These are phyloP conservation scores for Apeira syringaria DNA, from an alignment of 2,888 invertebrate species.

Conservation along the genomic window DNA sequence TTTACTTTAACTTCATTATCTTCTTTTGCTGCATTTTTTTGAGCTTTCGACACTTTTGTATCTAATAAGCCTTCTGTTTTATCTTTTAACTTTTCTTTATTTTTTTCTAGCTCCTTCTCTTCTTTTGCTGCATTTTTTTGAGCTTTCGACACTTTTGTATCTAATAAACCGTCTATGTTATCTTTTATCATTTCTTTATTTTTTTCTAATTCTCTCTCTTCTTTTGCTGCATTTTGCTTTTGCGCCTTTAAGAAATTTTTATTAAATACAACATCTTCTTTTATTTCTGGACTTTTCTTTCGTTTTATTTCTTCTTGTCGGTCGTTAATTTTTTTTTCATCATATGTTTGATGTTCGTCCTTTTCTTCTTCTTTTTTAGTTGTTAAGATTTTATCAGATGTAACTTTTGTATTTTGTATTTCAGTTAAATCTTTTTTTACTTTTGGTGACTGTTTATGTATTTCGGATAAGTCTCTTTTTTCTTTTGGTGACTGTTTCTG, in stretches of 20 bases:
- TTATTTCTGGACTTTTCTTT: not conserved
- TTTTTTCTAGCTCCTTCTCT: slow-evolving; percentile 1
- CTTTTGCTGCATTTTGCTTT: not conserved
- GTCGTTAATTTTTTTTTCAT: too few species aligned
- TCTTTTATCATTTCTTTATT: not conserved
- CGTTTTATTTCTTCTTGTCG: not conserved
- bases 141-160: not conserved
- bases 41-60: not conserved
- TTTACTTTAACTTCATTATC: not conserved
- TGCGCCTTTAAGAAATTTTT: too few species aligned
- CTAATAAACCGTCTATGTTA: too few species aligned
- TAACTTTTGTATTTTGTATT: too few species aligned
- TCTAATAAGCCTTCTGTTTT: too few species aligned
- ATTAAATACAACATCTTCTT: too few species aligned
- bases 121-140: not conserved
- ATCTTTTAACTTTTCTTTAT: slow-evolving; percentile 7
- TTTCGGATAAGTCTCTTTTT: too few species aligned
- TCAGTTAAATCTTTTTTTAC: too few species aligned
- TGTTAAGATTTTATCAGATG: not conserved
- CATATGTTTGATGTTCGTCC: not conserved
- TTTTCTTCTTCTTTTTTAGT: not conserved
- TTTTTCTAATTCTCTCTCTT: not conserved
- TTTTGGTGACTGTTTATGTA: too few species aligned
- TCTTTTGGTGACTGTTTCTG: too few species aligned
- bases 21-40: not conserved